Conservation (phyloP, 2,797 vertebrate genomes). For the Sciurus carolinensis region DNA sequence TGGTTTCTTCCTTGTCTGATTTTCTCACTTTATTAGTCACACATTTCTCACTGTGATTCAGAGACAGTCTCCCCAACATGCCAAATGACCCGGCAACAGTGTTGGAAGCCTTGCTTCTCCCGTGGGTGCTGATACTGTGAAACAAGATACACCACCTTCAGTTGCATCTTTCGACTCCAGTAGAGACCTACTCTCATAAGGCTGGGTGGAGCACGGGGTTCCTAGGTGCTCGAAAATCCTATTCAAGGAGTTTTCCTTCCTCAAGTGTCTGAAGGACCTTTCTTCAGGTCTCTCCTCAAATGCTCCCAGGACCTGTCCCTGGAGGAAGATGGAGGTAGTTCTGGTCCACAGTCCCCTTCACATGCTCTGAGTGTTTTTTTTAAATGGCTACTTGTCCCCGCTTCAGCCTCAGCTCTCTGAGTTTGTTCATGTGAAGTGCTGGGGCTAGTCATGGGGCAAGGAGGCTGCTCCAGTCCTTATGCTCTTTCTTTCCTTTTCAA, state of each 20-base stretch:
- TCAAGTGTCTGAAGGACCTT: not conserved
- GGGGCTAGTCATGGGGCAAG: not conserved
- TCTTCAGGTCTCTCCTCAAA: not conserved
- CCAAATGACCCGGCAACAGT: not conserved
- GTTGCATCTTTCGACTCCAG: not conserved
- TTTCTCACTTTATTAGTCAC: constrained; percentile 4
- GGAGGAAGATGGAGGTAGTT: not conserved
- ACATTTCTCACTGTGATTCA: not conserved
- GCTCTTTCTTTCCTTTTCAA: not conserved
- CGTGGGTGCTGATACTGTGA: not conserved
- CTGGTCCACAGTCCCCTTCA: not conserved
- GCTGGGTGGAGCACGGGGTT: not conserved
- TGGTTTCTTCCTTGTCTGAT: constrained; percentile 21
- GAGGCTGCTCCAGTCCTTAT: not conserved
- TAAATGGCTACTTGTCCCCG: not conserved
- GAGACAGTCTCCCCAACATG: constrained; percentile 7
- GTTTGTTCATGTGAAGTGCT: not conserved
- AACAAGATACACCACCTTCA: constrained; percentile 20
- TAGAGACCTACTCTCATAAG: not conserved
- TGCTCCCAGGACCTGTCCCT: not conserved
- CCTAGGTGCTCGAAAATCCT: not conserved
- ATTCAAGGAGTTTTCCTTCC: not conserved
- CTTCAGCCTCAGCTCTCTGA: not conserved
- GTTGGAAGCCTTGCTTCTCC: not conserved
- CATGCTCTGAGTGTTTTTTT: not conserved